A percentile compares a stretch with the other conserved stretches of the same genome.
phyloP scores from a whole-genome alignment of 30 jellyfish, hydroid and myxozoan species.

The Aurelia aurita region DNA sequence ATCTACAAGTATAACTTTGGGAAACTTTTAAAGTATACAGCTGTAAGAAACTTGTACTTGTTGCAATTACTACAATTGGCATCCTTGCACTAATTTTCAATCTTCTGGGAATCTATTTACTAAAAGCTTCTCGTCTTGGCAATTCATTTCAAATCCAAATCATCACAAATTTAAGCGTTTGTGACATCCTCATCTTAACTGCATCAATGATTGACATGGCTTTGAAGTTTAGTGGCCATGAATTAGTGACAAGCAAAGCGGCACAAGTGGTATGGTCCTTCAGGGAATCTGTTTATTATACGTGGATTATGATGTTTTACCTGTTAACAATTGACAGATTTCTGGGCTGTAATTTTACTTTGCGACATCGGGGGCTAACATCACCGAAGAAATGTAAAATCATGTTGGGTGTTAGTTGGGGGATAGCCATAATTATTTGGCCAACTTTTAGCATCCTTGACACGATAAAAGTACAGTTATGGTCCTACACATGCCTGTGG shows the following conservation, averaged over 20 bases:
- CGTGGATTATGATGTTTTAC: neutral
- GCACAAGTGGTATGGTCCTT: neutral
- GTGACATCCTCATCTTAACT: neutral
- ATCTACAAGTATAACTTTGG: no score
- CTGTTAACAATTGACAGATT: slow-evolving; percentile 10
- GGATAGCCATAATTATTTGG: neutral
- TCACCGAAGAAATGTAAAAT: no score
- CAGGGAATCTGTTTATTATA: neutral
- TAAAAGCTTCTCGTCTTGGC: neutral
- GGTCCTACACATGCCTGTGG: neutral
- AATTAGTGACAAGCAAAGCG: neutral
- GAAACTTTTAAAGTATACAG: no score
- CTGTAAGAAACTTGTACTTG: no score
- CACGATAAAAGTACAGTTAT: neutral
- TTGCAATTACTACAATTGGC: neutral
- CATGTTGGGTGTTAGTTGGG: neutral
- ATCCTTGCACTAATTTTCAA: neutral
- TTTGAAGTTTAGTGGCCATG: neutral
- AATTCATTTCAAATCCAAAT: neutral
- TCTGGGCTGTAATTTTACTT: slow-evolving; percentile 28
- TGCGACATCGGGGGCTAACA: neutral
- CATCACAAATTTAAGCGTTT: neutral
- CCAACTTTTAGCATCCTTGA: neutral
- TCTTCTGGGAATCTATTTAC: neutral
- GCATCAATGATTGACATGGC: neutral